Base-by-base conservation (phyloP, 2,113 vertebrate genomes). In the Cettia cetti region DNA sequence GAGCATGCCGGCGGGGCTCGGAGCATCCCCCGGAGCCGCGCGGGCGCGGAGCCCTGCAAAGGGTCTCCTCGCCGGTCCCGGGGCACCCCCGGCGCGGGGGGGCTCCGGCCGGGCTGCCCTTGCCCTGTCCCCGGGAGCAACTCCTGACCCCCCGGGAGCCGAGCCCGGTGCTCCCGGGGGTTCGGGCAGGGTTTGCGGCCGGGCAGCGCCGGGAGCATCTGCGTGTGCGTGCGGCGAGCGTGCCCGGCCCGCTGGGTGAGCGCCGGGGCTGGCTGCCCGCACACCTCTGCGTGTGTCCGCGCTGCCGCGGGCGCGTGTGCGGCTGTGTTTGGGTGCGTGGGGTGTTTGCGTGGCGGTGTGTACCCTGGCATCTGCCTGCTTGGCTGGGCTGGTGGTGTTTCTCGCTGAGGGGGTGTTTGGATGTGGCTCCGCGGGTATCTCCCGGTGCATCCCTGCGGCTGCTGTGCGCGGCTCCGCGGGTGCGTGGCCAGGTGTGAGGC, bases 261-360 rank as follows among this genome's bases (percentile, higher is more conserved):
- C 82, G 16, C 4, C 13, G 37, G 59, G 15, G 54, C 68, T 52
- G 12, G 44, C 42, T 44, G 90, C 64, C 82, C 2, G 85, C 94
- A 18, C 91, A 11, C 47, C 5, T 15, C 45, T 26, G 92, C 70
- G 11, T n/a, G 90, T 80, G 85, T 50, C 65, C 66, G 79, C 50
- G 76, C 22, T 13, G 77, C 52, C 82, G 87, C 56, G 95, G 72
- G 68, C 12, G 93, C 86, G 11, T 47, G 91, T 21, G 89, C 70
- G 83, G 15, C 94, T 79, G 93, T 96, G 96, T 96, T 96, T 96
- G 95, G 96, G 96, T 95, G 92, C 91, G 76, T 81, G 93, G 60
- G 69, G 89, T 50, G 86, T 89, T 89, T 91, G 93, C 31, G 94
- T 81, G n/a, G 45, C 72, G 56, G 83, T 96, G 94, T 86, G 92